A percentile compares a stretch with the other conserved stretches of the same genome.
Conservation (phyloP, 2,797 vertebrate species). For the Carapus acus region DNA sequence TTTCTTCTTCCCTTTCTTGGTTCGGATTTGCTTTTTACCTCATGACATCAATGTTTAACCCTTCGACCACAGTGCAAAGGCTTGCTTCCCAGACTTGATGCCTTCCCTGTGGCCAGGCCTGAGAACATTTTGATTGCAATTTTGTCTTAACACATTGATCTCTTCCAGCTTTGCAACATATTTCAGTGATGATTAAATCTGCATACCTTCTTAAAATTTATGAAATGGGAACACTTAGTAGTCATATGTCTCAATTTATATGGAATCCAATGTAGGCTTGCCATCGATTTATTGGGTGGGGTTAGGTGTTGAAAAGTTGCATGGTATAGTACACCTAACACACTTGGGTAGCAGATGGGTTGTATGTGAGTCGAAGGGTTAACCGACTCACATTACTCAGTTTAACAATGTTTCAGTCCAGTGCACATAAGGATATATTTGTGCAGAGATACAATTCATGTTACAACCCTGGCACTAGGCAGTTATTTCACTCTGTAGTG, state of each 20-base stretch:
- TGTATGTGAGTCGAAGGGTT: conserved; percentile 76
- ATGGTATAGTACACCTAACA: conserved; percentile 42
- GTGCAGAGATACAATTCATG: conserved; percentile 32
- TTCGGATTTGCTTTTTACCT: conserved; percentile 42
- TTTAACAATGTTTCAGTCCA: conserved; percentile 19
- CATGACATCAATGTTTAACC: conserved; percentile 65
- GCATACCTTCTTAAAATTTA: not conserved
- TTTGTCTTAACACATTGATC: conserved; percentile 4
- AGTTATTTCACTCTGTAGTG: conserved; percentile 11
- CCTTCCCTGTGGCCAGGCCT: conserved; percentile 57
- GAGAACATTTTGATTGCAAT: conserved; percentile 21
- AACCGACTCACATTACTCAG: conserved; percentile 53
- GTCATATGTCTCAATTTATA: conserved; percentile 11
- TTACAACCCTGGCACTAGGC: conserved; percentile 22
- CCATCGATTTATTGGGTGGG: conserved; percentile 59
- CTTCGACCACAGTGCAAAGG: conserved; percentile 72
- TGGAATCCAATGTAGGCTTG: conserved; percentile 27
- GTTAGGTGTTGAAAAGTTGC: conserved; percentile 53
- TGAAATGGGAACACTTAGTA: not conserved
- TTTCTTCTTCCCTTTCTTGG: conserved; percentile 39
- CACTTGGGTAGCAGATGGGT: conserved; percentile 67
- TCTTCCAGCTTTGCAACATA: conserved; percentile 11
- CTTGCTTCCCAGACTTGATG: conserved; percentile 67
- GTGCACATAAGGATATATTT: conserved; percentile 12
- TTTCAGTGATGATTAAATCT: not conserved